A percentile compares a stretch with the other conserved stretches of the same genome.
Evolutionary conservation across 2,888 invertebrate genomes (phyloP).

Genomic region (Ophonus ardosiacus): DNA sequence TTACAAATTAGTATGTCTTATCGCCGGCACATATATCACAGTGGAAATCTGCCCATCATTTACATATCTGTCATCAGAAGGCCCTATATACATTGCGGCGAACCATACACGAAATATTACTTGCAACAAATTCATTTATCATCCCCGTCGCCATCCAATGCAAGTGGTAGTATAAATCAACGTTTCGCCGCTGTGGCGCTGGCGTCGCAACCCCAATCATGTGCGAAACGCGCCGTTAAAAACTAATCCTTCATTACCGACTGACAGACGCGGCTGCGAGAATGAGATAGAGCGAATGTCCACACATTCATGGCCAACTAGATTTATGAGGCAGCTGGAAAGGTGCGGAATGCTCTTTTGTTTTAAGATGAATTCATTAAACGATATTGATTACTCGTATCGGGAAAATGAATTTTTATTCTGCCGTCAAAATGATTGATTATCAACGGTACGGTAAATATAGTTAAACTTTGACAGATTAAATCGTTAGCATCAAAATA

Average conservation of each 20-base stretch:
- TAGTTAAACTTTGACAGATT: constrained; percentile 3
- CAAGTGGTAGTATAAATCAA: constrained; percentile 50
- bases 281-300: constrained; percentile 11
- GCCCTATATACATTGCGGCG: too few relatives aligned
- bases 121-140: constrained; percentile 58
- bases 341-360: constrained; percentile 35
- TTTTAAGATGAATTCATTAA: constrained; percentile 40
- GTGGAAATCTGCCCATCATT: neutral
- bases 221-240: constrained; percentile 39
- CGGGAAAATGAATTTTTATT: constrained; percentile 26
- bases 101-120: constrained; percentile 53
- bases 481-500: constrained; percentile 15
- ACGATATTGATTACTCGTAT: constrained; percentile 25
- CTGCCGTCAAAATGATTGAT: constrained; percentile 26
- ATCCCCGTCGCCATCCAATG: neutral
- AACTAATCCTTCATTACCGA: constrained; percentile 37
- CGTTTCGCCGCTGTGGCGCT: neutral
- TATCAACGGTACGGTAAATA: neutral
- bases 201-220: constrained; percentile 9
- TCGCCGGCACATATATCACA: constrained; percentile 11
- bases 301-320: constrained; percentile 13
- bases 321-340: constrained; percentile 13
- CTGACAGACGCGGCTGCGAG: neutral
- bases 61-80: too few relatives aligned
- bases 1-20: too few relatives aligned